A percentile compares a stretch with the other conserved stretches of the same genome.
These are phyloP conservation scores for Dolichomitus sp. DNA, from an alignment of 2,888 invertebrate genomes.

Conservation along the genomic window DNA sequence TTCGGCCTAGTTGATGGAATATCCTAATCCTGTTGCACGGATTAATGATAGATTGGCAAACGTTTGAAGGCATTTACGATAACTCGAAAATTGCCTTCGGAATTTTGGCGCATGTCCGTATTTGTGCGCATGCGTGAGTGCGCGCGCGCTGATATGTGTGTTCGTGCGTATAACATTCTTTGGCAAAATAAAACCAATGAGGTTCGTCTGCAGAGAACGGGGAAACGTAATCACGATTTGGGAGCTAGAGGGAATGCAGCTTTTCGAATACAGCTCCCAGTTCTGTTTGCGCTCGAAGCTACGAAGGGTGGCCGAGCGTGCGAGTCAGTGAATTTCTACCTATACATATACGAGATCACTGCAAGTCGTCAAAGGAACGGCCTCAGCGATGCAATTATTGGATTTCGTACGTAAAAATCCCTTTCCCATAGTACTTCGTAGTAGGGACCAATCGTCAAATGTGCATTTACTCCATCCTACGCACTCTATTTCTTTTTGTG, in stretches of 20 bases:
- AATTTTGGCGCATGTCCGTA: constrained; percentile 29
- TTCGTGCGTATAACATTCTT: constrained; percentile 42
- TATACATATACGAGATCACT: constrained; percentile 32
- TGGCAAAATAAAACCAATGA: constrained; percentile 34
- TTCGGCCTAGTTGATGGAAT: constrained; percentile 3
- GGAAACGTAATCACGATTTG: constrained; percentile 56
- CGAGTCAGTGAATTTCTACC: constrained; percentile 36
- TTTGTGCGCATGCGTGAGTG: neutral
- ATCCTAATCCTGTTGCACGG: constrained; percentile 3
- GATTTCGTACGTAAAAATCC: constrained; percentile 31
- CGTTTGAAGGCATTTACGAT: constrained; percentile 32
- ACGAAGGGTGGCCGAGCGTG: constrained; percentile 9
- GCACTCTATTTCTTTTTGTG: neutral
- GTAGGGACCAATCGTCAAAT: constrained; percentile 1
- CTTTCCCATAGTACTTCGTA: neutral
- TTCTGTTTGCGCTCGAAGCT: constrained; percentile 35
- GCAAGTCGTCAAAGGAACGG: constrained; percentile 48
- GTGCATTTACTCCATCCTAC: neutral
- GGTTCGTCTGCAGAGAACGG: constrained; percentile 39
- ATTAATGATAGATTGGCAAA: constrained; percentile 29
- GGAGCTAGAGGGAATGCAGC: constrained; percentile 31
- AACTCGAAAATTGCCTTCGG: neutral
- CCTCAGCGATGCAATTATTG: constrained; percentile 55
- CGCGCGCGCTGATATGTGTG: neutral
- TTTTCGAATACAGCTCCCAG: constrained; percentile 34